A percentile compares a stretch with the other conserved stretches of the same genome.
phyloP scores from a whole-genome alignment of 2,888 invertebrate species.

The Gymnoscelis rufifasciata region DNA sequence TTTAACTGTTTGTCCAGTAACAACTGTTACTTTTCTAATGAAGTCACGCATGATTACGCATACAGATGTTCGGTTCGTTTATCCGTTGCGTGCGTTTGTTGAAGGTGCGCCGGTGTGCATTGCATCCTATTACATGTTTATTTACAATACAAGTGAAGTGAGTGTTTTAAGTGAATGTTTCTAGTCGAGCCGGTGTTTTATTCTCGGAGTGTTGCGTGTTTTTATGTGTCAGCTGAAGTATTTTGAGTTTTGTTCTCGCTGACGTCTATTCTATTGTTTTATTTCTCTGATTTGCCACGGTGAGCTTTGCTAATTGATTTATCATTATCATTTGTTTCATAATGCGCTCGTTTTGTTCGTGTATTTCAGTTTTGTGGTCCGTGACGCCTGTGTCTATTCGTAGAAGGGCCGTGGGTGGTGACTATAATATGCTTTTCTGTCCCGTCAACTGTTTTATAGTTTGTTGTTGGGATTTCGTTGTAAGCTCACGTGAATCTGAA shows the following conservation, averaged over 20 bases:
- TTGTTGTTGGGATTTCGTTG: slow-evolving; percentile 36
- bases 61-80: slow-evolving; percentile 27
- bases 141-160: slow-evolving; percentile 38
- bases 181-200: slow-evolving; percentile 44
- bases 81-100: slow-evolving; percentile 52
- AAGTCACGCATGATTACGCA: slow-evolving; percentile 37
- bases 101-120: slow-evolving; percentile 49
- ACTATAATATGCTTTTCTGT: slow-evolving; percentile 51
- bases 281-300: not conserved
- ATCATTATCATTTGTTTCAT: slow-evolving; percentile 40
- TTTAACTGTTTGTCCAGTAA: slow-evolving; percentile 14
- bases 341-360: slow-evolving; percentile 58
- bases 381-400: slow-evolving; percentile 60
- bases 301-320: slow-evolving; percentile 1
- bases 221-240: slow-evolving; percentile 47
- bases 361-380: slow-evolving; percentile 53
- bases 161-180: slow-evolving; percentile 31
- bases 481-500: slow-evolving; percentile 30
- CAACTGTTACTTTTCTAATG: slow-evolving; percentile 17
- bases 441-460: slow-evolving; percentile 53
- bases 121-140: slow-evolving; percentile 18
- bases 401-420: slow-evolving; percentile 58
- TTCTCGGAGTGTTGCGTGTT: slow-evolving; percentile 51
- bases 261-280: slow-evolving; percentile 1
- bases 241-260: slow-evolving; percentile 26